These are phyloP conservation scores for Mythimna pallens DNA, from an alignment of 2,888 invertebrate genomes.

Conservation along the genomic window DNA sequence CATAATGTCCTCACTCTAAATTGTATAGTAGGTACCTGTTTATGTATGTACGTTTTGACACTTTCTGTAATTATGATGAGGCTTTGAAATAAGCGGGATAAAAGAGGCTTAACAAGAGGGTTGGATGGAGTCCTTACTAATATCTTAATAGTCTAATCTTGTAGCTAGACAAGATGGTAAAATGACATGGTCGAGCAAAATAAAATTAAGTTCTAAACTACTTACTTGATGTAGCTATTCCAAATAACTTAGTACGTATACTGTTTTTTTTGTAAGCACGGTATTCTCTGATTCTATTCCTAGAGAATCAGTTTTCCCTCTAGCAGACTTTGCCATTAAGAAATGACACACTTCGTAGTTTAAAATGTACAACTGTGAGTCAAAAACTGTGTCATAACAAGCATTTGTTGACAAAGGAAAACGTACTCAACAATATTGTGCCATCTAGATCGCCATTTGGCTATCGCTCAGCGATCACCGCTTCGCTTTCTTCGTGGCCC, in stretches of 20 bases:
- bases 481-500: conserved; percentile 50
- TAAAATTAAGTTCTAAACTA: neutral
- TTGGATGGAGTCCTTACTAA: neutral
- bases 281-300: neutral
- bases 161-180: neutral
- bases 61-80: conserved; percentile 55
- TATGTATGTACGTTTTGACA: conserved; percentile 69
- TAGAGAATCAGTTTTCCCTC: neutral
- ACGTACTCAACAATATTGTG: conserved; percentile 25
- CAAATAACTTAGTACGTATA: neutral
- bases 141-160: neutral
- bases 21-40: conserved; percentile 64
- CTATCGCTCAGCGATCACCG: conserved; percentile 35
- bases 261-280: neutral
- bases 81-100: conserved; percentile 39
- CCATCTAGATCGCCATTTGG: conserved; percentile 31
- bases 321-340: neutral
- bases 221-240: neutral
- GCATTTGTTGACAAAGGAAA: conserved; percentile 1
- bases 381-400: conserved; percentile 4
- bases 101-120: neutral
- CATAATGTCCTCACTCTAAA: conserved; percentile 55
- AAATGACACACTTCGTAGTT: neutral
- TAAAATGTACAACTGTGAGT: conserved; percentile 2
- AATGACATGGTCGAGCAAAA: neutral